phyloP scores from a whole-genome alignment of 2,888 invertebrate species.

The Stegana nigrithorax region DNA sequence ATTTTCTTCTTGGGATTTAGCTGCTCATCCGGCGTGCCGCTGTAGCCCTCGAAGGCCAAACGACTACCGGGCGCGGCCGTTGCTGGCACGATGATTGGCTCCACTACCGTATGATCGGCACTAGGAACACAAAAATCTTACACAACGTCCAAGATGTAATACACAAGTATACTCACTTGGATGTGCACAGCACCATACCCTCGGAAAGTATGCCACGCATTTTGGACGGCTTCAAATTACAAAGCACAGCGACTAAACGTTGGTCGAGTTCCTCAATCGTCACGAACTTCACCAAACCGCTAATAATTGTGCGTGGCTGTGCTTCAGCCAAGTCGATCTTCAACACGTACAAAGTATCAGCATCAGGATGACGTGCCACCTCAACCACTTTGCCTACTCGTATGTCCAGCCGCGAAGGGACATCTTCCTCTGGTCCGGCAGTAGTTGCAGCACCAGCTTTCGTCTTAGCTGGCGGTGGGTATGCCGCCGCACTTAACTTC shows the following conservation, averaged over 20 bases:
- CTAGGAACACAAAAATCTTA: slow-evolving; percentile 57
- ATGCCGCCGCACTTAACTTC: slow-evolving; percentile 83
- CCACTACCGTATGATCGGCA: slow-evolving; percentile 84
- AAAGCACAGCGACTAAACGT: slow-evolving; percentile 90
- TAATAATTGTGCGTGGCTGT: slow-evolving; percentile 78
- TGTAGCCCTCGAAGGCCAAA: slow-evolving; percentile 85
- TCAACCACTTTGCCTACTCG: slow-evolving; percentile 88
- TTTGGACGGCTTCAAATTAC: slow-evolving; percentile 97
- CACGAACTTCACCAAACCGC: slow-evolving; percentile 93
- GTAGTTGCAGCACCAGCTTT: slow-evolving; percentile 62
- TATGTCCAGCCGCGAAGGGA: slow-evolving; percentile 85
- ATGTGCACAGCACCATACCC: slow-evolving; percentile 95
- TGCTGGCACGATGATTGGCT: slow-evolving; percentile 84
- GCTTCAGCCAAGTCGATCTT: slow-evolving; percentile 90
- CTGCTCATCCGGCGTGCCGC: slow-evolving; percentile 84
- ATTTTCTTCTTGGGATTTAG: slow-evolving; percentile 94
- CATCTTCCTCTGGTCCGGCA: slow-evolving; percentile 70
- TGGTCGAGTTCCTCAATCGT: slow-evolving; percentile 91
- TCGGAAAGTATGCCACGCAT: slow-evolving; percentile 92
- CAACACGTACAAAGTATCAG: slow-evolving; percentile 91
- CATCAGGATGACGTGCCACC: slow-evolving; percentile 89
- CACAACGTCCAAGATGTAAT: not conserved
- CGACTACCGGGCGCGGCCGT: slow-evolving; percentile 85
- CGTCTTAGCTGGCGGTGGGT: slow-evolving; percentile 80
- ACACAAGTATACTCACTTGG: slow-evolving; percentile 71